Percentiles rank a stretch among this genome's conserved stretches.
These are phyloP conservation scores for Graphium colonna DNA, from an alignment of 2,888 invertebrate species.

Conservation along the genomic window DNA sequence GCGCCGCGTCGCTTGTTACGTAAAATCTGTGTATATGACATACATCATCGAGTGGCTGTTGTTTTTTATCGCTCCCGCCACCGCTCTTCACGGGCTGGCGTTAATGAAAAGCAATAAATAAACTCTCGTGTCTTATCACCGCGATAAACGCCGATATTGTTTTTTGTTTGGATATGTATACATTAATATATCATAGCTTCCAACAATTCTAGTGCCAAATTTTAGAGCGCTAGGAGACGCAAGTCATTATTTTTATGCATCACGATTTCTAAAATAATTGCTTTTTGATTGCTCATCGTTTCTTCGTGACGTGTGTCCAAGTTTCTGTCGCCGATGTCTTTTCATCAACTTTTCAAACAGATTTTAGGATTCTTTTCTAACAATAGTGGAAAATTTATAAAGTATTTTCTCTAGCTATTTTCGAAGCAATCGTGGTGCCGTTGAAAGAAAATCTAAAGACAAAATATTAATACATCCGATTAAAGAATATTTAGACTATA, in stretches of 20 bases:
- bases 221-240: no score
- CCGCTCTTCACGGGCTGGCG: slow-evolving; percentile 40
- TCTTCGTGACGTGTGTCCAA: not conserved
- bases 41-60: slow-evolving; percentile 50
- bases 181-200: no score
- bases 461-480: no score
- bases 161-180: slow-evolving; percentile 32
- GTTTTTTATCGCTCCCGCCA: slow-evolving; percentile 59
- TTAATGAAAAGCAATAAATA: slow-evolving; percentile 53
- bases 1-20: slow-evolving; percentile 47
- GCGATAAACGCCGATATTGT: slow-evolving; percentile 39
- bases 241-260: slow-evolving; percentile 27
- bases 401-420: no score
- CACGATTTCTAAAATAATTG: slow-evolving; percentile 30
- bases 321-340: not conserved
- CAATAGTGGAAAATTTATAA: no score
- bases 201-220: no score
- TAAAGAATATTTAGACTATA: not conserved
- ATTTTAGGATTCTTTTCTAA: not conserved
- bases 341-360: slow-evolving; percentile 1
- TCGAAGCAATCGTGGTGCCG: no score
- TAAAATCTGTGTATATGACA: slow-evolving; percentile 52
- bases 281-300: slow-evolving; percentile 7
- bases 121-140: slow-evolving; percentile 42
- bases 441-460: no score